These are phyloP conservation scores for Drosophila pectinifera DNA, from an alignment of 1,140 invertebrate species.

Conservation along the genomic window DNA sequence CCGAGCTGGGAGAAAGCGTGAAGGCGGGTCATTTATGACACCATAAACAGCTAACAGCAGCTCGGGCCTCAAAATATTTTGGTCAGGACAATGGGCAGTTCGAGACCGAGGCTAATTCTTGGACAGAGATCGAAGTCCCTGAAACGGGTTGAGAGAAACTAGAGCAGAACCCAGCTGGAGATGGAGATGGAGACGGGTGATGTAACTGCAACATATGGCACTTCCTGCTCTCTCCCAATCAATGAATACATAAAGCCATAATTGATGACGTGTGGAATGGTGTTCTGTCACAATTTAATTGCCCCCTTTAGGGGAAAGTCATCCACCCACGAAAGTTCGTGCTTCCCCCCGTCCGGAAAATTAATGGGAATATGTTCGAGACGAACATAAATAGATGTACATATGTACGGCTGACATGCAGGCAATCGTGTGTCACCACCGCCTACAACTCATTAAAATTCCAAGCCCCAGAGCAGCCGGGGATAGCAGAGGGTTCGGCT, in stretches of 20 bases:
- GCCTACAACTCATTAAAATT: constrained; percentile 59
- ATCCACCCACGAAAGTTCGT: constrained; percentile 47
- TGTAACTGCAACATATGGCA: constrained; percentile 58
- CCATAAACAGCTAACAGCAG: constrained; percentile 67
- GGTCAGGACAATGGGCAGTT: constrained; percentile 53
- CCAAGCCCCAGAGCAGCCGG: constrained; percentile 35
- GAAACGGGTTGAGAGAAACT: constrained; percentile 51
- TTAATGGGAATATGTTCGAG: constrained; percentile 60
- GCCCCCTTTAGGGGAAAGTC: constrained; percentile 19
- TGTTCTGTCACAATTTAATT: constrained; percentile 72
- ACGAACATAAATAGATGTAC: constrained; percentile 50
- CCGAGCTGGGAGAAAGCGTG: constrained; percentile 66
- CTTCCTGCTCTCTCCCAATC: constrained; percentile 26
- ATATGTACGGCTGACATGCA: constrained; percentile 33
- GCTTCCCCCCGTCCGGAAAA: constrained; percentile 37
- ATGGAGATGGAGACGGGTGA: constrained; percentile 15
- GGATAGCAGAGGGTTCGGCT: constrained; percentile 16
- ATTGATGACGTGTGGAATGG: constrained; percentile 64
- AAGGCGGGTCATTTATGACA: constrained; percentile 65
- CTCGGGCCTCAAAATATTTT: constrained; percentile 73
- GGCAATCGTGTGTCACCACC: constrained; percentile 42
- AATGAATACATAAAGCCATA: constrained; percentile 56
- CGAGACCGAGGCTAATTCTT: constrained; percentile 48
- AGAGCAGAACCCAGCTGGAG: constrained; percentile 13
- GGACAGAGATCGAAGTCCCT: constrained; percentile 28